Conservation (phyloP, 1,140 invertebrate genomes). For the Drosophila mauritiana region DNA sequence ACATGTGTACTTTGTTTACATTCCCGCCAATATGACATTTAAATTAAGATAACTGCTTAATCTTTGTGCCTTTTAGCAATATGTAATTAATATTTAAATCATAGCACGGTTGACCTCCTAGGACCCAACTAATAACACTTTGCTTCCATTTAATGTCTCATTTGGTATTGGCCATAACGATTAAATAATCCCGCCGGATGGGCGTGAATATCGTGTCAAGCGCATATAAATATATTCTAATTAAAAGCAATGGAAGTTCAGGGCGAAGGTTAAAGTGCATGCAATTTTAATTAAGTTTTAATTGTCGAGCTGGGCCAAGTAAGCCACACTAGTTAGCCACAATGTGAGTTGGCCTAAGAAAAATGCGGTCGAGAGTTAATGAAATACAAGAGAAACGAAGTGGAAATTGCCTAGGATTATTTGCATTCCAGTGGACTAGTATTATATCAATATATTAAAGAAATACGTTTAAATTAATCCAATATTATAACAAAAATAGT, state of each 20-base stretch:
- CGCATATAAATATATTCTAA: constrained; percentile 47
- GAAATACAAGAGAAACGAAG: background rate
- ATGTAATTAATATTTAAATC: background rate
- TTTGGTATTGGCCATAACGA: constrained; percentile 25
- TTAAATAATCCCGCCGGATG: constrained; percentile 28
- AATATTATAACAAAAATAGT: no score
- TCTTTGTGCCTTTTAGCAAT: background rate
- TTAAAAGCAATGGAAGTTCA: constrained; percentile 52
- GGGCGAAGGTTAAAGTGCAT: constrained; percentile 55
- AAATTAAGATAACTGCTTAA: background rate
- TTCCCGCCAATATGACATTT: constrained; percentile 9
- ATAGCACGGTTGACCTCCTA: background rate
- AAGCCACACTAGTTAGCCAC: constrained; percentile 15
- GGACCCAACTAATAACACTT: constrained; percentile 13
- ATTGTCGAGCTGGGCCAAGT: constrained; percentile 22
- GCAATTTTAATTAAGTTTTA: constrained; percentile 56
- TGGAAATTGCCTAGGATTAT: background rate
- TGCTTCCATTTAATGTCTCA: constrained; percentile 32
- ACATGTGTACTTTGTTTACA: background rate
- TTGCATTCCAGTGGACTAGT: no score
- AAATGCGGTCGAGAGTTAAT: constrained; percentile 2
- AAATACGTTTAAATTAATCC: background rate
- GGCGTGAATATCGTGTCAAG: constrained; percentile 29
- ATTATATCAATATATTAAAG: background rate
- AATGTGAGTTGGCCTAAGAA: constrained; percentile 4